A percentile compares a stretch with the other conserved stretches of the same genome.
These are phyloP conservation scores for Monoplex corrugatus DNA, from an alignment of 2,888 invertebrate genomes.

Conservation along the genomic window DNA sequence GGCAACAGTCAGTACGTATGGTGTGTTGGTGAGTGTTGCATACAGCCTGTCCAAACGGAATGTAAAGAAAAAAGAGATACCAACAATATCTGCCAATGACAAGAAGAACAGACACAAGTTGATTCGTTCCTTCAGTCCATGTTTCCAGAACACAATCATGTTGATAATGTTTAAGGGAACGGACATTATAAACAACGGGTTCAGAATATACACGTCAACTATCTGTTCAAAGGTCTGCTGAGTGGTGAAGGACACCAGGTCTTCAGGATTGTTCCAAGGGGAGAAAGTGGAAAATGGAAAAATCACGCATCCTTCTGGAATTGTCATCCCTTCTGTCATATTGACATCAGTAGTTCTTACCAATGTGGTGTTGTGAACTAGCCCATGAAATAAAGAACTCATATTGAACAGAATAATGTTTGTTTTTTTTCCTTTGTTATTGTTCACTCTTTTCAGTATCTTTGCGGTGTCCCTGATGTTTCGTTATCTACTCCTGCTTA, in stretches of 20 bases:
- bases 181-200: not conserved
- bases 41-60: not conserved
- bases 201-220: not conserved
- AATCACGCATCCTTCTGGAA: not conserved
- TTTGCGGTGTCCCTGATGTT: too few species aligned
- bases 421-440: too few species aligned
- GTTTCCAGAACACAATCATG: not conserved
- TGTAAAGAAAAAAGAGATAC: not conserved
- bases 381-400: too few species aligned
- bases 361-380: too few species aligned
- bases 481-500: too few species aligned
- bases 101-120: slow-evolving; percentile 15
- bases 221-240: not conserved
- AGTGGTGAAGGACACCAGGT: not conserved
- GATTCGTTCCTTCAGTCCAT: not conserved
- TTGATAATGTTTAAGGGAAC: not conserved
- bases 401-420: too few species aligned
- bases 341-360: too few species aligned
- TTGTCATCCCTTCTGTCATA: too few species aligned
- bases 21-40: not conserved
- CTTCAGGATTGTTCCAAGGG: not conserved
- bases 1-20: not conserved
- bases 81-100: not conserved
- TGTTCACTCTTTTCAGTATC: too few species aligned
- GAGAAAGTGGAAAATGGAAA: not conserved